Evolutionary conservation across 2,888 invertebrate genomes (phyloP), one percentile per base, ranked within the genome.

Genomic region (Agonopterix arenella): DNA sequence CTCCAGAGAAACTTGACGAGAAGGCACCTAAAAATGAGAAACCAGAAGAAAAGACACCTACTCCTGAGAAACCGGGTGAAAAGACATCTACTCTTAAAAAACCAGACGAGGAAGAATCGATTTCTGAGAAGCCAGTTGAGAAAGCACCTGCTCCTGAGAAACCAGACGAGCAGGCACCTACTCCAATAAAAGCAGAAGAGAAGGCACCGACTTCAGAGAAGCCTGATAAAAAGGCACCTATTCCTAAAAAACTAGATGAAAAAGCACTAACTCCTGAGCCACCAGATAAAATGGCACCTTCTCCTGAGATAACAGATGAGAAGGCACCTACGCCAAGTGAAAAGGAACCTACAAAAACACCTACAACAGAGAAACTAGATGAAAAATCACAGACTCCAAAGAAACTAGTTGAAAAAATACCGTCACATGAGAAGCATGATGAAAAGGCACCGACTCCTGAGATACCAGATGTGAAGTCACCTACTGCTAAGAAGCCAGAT

Each of bases 281-380:
- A n/a, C 37, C 46, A 9, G 52, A 53, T 1, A 48, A 52, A 0
- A 55, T 58, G 10, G 49, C 2, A 4, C 47, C 54, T 1, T 54
- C 48, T 28, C n/a, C 10, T 13, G 13, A 11, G 5, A 49, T 48
- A 36, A 45, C 41, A 8, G 53, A 50, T 0, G 57, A 58, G 1
- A 58, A 60, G 36, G 50, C 36, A 18, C 46, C 52, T 0, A 59
- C 55, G 28, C 53, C 49, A 8, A n/a, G 11, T 37, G 43, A 46
- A 1, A 43, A 48, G 44, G 18, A 8, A 16, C 18, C 4, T 13
- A 52, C 9, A 38, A 38, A 10, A 38, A 38, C n/a, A n/a, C n/a
- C 38, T 9, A 44, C 9, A 18, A 16, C 49, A 9, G 46, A 38
- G 45, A 42, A 10, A 4, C 40, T 4, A 52, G 54, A 37, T 40